A percentile compares a stretch with the other conserved stretches of the same genome.
These are phyloP conservation scores for Colinus virginianus DNA, from an alignment of 2,113 vertebrate species.

Conservation along the genomic window DNA sequence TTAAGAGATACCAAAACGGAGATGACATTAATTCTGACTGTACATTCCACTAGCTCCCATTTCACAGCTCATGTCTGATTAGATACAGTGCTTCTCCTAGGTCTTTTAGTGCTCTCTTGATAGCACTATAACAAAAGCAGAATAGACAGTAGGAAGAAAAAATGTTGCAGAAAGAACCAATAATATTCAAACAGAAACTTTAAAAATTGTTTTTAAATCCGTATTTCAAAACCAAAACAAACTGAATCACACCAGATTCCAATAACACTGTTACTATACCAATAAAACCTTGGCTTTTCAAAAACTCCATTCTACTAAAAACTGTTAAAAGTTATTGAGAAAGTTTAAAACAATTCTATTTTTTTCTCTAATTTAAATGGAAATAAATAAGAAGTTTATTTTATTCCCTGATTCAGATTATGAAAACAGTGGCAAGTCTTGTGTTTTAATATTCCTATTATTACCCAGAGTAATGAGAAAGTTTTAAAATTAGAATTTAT, in stretches of 20 bases:
- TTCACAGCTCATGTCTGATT: not conserved
- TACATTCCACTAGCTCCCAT: not conserved
- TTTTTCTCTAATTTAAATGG: not conserved
- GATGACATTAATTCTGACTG: not conserved
- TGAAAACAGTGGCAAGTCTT: not conserved
- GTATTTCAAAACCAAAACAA: not conserved
- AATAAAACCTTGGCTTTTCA: not conserved
- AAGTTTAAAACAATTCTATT: not conserved
- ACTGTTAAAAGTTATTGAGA: not conserved
- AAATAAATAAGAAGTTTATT: not conserved
- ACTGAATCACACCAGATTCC: not conserved
- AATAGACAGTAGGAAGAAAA: not conserved
- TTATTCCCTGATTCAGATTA: not conserved
- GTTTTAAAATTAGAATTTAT: not conserved
- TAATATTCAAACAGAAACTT: not conserved
- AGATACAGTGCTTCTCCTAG: not conserved
- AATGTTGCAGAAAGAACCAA: not conserved
- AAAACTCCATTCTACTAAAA: not conserved
- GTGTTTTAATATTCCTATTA: not conserved
- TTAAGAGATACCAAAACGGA: not conserved
- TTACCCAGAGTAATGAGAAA: not conserved
- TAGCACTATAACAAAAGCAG: not conserved
- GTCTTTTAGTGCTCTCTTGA: not conserved
- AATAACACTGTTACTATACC: not conserved
- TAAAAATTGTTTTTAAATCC: not conserved